phyloP scores from a whole-genome alignment of 2,113 vertebrate species.

The Muscicapa adusta region DNA sequence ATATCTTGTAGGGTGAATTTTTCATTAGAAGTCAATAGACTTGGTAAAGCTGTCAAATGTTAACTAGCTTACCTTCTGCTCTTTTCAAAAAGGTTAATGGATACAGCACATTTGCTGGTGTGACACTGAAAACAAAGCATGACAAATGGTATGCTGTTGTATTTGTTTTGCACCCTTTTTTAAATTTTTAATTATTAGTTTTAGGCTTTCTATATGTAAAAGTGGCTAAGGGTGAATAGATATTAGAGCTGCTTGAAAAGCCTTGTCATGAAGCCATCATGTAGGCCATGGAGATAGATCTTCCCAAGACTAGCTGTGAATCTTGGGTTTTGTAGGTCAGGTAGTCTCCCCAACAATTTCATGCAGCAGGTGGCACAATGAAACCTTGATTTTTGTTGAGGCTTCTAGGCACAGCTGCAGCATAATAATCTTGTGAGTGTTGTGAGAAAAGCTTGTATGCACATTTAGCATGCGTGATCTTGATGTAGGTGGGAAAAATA shows the following conservation, averaged over 20 bases:
- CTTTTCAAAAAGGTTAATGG: conserved; percentile 80
- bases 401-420: not conserved
- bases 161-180: conserved; percentile 50
- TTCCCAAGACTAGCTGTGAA: accelerated
- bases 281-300: not conserved
- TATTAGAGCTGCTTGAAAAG: not conserved
- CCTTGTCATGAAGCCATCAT: not conserved
- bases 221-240: not conserved
- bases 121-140: conserved; percentile 69
- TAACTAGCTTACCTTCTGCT: conserved; percentile 76
- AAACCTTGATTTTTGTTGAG: not conserved
- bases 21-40: conserved; percentile 73
- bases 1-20: conserved; percentile 62
- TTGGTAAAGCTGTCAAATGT: conserved; percentile 67
- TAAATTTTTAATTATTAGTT: not conserved
- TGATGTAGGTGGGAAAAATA: not conserved
- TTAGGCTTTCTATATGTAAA: not conserved
- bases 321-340: not conserved
- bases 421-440: not conserved
- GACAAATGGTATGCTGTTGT: conserved; percentile 55
- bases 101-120: conserved; percentile 75
- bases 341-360: not conserved
- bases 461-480: not conserved
- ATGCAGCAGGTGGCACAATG: not conserved
- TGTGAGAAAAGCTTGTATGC: not conserved